A percentile compares a stretch with the other conserved stretches of the same genome.
Conservation (phyloP, 2,888 invertebrate genomes). For the Scrobipalpa atriplicella region DNA sequence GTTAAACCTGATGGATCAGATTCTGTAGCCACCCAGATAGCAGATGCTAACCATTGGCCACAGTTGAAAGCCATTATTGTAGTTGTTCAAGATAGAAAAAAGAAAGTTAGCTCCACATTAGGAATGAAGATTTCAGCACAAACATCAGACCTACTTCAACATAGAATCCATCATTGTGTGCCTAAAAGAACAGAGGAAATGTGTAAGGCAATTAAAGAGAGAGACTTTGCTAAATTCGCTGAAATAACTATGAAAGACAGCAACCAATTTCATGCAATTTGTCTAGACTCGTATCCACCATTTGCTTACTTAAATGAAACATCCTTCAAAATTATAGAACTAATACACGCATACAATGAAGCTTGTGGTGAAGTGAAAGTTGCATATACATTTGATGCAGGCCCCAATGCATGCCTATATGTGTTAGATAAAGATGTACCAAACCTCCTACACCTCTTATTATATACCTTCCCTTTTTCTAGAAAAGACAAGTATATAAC, state of each 20-base stretch:
- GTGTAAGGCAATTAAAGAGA: slow-evolving; percentile 82
- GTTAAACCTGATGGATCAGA: slow-evolving; percentile 85
- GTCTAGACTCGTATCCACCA: slow-evolving; percentile 97
- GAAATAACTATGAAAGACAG: slow-evolving; percentile 98
- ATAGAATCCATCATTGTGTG: slow-evolving; percentile 88
- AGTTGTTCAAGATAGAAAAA: slow-evolving; percentile 92
- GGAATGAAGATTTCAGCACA: slow-evolving; percentile 93
- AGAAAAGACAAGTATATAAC: slow-evolving; percentile 59
- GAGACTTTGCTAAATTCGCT: slow-evolving; percentile 93
- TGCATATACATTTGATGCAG: slow-evolving; percentile 99
- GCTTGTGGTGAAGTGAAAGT: slow-evolving; percentile 85
- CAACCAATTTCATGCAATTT: slow-evolving; percentile 97
- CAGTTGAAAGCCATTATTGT: slow-evolving; percentile 94
- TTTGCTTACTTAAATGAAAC: slow-evolving; percentile 95
- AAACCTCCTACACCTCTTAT: slow-evolving; percentile 85
- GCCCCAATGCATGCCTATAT: slow-evolving; percentile 97
- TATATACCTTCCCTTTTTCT: slow-evolving; percentile 87
- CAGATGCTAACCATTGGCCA: slow-evolving; percentile 91
- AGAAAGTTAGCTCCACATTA: slow-evolving; percentile 92
- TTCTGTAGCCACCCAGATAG: slow-evolving; percentile 90
- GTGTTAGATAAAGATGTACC: slow-evolving; percentile 89
- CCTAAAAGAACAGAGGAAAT: slow-evolving; percentile 85
- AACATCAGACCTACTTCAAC: slow-evolving; percentile 92
- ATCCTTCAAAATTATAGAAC: slow-evolving; percentile 90
- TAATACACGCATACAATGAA: slow-evolving; percentile 93